Evolutionary conservation across 2,888 invertebrate genomes (phyloP).

Genomic region (Trachelus troglodyta): DNA sequence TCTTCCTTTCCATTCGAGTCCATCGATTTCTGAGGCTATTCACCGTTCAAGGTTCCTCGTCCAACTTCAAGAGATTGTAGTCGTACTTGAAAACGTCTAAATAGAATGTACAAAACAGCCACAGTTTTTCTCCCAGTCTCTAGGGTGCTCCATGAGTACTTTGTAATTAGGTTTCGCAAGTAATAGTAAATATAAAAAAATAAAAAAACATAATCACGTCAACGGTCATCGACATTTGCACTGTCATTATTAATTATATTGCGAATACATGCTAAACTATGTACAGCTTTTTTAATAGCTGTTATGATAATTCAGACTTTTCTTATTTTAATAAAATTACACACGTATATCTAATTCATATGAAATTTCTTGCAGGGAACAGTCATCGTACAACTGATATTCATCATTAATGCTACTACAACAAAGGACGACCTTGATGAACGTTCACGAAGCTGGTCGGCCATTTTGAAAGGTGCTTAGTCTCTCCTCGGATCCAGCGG

Average conservation of each 20-base stretch:
- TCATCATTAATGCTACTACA: constrained; percentile 12
- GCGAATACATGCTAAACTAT: neutral
- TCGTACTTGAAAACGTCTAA: constrained; percentile 18
- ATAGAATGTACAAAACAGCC: neutral
- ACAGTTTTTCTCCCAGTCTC: neutral
- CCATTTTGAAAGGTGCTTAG: constrained; percentile 13
- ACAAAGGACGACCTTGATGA: constrained; percentile 19
- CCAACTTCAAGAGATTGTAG: constrained; percentile 16
- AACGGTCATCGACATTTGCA: neutral
- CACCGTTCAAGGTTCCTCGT: constrained; percentile 3
- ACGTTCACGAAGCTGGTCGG: constrained; percentile 51
- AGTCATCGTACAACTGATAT: neutral
- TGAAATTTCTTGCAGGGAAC: neutral
- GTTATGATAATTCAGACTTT: neutral
- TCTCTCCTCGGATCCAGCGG: neutral
- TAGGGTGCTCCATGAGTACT: neutral
- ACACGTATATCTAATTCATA: neutral
- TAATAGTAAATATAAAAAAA: too few relatives aligned
- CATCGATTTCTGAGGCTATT: neutral
- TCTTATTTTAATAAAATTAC: neutral
- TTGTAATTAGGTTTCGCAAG: neutral
- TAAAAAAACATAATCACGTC: neutral
- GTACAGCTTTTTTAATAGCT: neutral
- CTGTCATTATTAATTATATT: neutral
- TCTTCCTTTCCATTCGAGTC: constrained; percentile 9